A percentile compares a stretch with the other conserved stretches of the same genome.
Conservation (phyloP, 2,888 invertebrate genomes). For the Temnothorax ravouxi region DNA sequence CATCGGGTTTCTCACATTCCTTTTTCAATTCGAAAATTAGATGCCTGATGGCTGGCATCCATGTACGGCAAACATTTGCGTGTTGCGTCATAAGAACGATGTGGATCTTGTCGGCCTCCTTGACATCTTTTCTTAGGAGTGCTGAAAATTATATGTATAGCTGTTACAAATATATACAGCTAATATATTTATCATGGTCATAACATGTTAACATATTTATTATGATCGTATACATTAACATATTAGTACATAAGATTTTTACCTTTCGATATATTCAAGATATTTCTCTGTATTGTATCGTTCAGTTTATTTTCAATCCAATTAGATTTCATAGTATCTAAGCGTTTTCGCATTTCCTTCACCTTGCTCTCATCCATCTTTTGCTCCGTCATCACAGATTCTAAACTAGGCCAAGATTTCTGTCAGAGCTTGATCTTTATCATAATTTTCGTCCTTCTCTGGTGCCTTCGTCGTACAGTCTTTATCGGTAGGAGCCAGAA, state of each 20-base stretch:
- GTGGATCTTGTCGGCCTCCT: constrained; percentile 88
- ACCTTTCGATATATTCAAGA: constrained; percentile 88
- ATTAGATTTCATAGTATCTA: constrained; percentile 88
- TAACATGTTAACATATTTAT: background rate
- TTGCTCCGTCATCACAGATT: constrained; percentile 72
- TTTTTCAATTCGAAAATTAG: constrained; percentile 86
- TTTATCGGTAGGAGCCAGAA: constrained; percentile 67
- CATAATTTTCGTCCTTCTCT: constrained; percentile 56
- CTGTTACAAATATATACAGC: background rate
- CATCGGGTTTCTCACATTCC: constrained; percentile 56
- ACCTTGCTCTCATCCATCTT: constrained; percentile 68
- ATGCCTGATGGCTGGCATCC: constrained; percentile 90
- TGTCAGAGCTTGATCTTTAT: constrained; percentile 75
- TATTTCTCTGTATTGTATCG: constrained; percentile 86
- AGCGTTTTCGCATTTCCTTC: constrained; percentile 88
- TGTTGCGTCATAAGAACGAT: constrained; percentile 89
- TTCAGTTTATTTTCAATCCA: constrained; percentile 88
- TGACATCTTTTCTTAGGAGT: constrained; percentile 85
- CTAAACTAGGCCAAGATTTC: constrained; percentile 76
- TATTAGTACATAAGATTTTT: constrained; percentile 44
- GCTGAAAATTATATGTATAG: constrained; percentile 85
- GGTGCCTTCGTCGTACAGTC: background rate
- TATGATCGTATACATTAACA: background rate
- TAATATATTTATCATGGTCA: background rate
- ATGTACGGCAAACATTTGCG: constrained; percentile 88